Percentiles rank a stretch among this genome's conserved stretches.
These are phyloP conservation scores for Lethrus apterus DNA, from an alignment of 1,140 invertebrate genomes.

Conservation along the genomic window DNA sequence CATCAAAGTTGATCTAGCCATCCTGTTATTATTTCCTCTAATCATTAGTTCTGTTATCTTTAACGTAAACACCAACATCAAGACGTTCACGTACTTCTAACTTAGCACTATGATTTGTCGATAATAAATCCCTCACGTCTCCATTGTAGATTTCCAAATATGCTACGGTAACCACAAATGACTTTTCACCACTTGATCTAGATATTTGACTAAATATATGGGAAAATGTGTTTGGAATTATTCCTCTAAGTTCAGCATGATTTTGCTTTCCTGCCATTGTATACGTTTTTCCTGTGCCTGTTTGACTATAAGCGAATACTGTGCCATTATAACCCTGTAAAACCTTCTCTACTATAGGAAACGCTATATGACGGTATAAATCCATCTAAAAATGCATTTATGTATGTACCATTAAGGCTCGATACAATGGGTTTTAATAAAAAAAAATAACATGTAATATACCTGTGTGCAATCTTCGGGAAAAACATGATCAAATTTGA, in stretches of 20 bases:
- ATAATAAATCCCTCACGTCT: constrained; percentile 86
- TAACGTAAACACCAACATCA: constrained; percentile 57
- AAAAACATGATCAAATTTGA: no score
- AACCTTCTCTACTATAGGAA: constrained; percentile 87
- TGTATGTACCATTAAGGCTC: no score
- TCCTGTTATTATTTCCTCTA: constrained; percentile 85
- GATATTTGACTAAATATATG: constrained; percentile 92
- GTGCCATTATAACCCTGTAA: constrained; percentile 93
- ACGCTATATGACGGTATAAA: constrained; percentile 89
- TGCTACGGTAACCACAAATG: constrained; percentile 83
- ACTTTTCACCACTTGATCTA: constrained; percentile 48
- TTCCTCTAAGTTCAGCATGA: constrained; percentile 52
- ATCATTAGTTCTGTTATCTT: constrained; percentile 74
- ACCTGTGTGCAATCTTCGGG: no score
- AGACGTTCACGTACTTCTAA: constrained; percentile 66
- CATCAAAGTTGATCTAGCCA: constrained; percentile 90
- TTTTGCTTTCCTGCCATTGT: constrained; percentile 60
- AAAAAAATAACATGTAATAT: no score
- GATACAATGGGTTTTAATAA: no score
- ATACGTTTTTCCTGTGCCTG: constrained; percentile 92
- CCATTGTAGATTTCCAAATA: constrained; percentile 96
- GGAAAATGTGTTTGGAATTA: constrained; percentile 92
- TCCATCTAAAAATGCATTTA: constrained; percentile 85
- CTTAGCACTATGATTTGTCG: constrained; percentile 50
- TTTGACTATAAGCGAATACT: constrained; percentile 94